These are phyloP conservation scores for Perca flavescens DNA, from an alignment of 2,113 vertebrate species.

Conservation along the genomic window DNA sequence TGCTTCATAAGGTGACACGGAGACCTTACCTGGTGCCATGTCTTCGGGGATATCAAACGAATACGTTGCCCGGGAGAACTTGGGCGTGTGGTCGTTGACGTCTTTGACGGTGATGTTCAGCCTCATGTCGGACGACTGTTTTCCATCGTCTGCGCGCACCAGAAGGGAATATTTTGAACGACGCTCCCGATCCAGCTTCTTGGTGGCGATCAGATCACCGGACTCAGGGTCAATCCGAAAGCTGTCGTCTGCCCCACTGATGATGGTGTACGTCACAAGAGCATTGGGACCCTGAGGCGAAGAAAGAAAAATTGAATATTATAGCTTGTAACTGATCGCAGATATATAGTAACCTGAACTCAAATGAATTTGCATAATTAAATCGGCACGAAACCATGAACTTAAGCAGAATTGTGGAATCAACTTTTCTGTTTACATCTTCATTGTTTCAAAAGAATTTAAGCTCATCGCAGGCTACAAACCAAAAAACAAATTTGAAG, in stretches of 20 bases:
- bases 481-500: neutral
- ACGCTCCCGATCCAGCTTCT: conserved; percentile 92
- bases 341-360: neutral
- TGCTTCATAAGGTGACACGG: neutral
- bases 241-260: conserved; percentile 96
- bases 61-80: conserved; percentile 91
- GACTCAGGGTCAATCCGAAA: conserved; percentile 96
- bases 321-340: neutral
- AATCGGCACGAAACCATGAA: neutral
- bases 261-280: conserved; percentile 95
- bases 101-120: conserved; percentile 97
- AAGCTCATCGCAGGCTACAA: neutral
- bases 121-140: conserved; percentile 94
- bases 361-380: neutral
- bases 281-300: conserved; percentile 94
- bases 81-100: conserved; percentile 95
- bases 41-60: conserved; percentile 96
- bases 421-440: neutral
- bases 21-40: conserved; percentile 87
- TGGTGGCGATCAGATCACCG: conserved; percentile 93
- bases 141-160: conserved; percentile 94
- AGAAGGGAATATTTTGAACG: conserved; percentile 94
- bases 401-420: neutral
- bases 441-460: conserved; percentile 20
- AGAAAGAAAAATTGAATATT: neutral